A percentile compares a stretch with the other conserved stretches of the same genome.
phyloP scores from a whole-genome alignment of 2,797 vertebrate genomes.

The Buphagus erythrorhynchus region DNA sequence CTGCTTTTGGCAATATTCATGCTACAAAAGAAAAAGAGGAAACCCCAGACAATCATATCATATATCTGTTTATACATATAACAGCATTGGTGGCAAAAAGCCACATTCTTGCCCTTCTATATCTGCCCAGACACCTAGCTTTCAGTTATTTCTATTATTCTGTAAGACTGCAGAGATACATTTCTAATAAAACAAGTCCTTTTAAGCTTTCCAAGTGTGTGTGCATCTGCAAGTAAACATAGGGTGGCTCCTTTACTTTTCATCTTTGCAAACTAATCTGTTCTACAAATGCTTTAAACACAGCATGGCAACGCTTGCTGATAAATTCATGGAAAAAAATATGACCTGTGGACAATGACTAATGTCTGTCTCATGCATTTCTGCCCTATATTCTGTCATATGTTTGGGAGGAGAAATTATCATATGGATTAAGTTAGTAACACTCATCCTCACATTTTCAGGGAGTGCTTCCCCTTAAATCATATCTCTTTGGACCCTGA shows the following conservation, averaged over 20 bases:
- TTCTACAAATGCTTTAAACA: constrained; percentile 77
- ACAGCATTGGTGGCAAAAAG: neutral
- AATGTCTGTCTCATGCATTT: constrained; percentile 77
- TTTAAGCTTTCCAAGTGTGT: neutral
- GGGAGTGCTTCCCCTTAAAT: constrained; percentile 76
- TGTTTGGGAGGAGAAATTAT: constrained; percentile 69
- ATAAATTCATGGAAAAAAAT: constrained; percentile 73
- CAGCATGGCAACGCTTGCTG: constrained; percentile 69
- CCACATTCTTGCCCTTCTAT: neutral
- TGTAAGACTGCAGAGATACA: neutral
- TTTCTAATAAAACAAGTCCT: neutral
- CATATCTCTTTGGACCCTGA: constrained; percentile 76
- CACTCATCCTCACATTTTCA: constrained; percentile 79
- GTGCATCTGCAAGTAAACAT: neutral
- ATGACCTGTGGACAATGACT: constrained; percentile 81
- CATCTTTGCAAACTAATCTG: constrained; percentile 71
- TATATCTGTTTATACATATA: neutral
- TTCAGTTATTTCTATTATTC: neutral
- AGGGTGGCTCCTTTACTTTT: constrained; percentile 46
- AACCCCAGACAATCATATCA: neutral
- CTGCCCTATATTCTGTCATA: constrained; percentile 52
- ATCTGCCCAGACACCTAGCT: neutral
- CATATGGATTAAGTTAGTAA: constrained; percentile 89
- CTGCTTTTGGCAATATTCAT: neutral
- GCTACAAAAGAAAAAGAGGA: neutral